Percentiles rank a stretch among this genome's conserved stretches.
Conservation (phyloP, 2,797 vertebrate species). For the Aeoliscus strigatus region DNA sequence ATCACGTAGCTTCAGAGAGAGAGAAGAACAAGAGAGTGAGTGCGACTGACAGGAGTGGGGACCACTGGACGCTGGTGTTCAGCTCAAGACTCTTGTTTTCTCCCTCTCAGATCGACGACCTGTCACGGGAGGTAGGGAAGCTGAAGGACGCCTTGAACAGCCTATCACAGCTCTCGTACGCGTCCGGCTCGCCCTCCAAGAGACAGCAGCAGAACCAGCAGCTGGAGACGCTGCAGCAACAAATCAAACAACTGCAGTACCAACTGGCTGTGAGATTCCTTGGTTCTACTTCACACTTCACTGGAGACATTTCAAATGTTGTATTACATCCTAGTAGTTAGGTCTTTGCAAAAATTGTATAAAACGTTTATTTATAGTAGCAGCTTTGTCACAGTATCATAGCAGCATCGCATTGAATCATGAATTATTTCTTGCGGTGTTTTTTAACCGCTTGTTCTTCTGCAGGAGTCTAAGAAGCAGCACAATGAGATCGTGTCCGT, state of each 20-base stretch:
- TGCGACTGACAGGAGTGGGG: not conserved
- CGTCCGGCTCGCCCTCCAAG: slow-evolving; percentile 74
- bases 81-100: not conserved
- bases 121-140: slow-evolving; percentile 90
- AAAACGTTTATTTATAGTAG: too few relatives aligned
- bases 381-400: too few relatives aligned
- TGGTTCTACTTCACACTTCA: not conserved
- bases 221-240: slow-evolving; percentile 87
- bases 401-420: too few relatives aligned
- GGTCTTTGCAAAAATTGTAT: too few relatives aligned
- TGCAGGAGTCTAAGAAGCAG: slow-evolving; percentile 89
- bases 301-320: not conserved
- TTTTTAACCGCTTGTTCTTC: too few relatives aligned
- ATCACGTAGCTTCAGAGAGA: slow-evolving; percentile 84
- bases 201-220: slow-evolving; percentile 92
- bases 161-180: slow-evolving; percentile 94
- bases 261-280: slow-evolving; percentile 84
- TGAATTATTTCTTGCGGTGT: too few relatives aligned
- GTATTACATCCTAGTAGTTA: too few relatives aligned
- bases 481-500: slow-evolving; percentile 94
- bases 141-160: slow-evolving; percentile 96
- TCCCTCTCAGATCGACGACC: slow-evolving; percentile 83
- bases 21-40: slow-evolving; percentile 95
- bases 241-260: slow-evolving; percentile 92
- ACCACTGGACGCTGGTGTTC: not conserved